Evolutionary conservation across 2,113 vertebrate genomes (phyloP).

Genomic region (Sigmodon hispidus): DNA sequence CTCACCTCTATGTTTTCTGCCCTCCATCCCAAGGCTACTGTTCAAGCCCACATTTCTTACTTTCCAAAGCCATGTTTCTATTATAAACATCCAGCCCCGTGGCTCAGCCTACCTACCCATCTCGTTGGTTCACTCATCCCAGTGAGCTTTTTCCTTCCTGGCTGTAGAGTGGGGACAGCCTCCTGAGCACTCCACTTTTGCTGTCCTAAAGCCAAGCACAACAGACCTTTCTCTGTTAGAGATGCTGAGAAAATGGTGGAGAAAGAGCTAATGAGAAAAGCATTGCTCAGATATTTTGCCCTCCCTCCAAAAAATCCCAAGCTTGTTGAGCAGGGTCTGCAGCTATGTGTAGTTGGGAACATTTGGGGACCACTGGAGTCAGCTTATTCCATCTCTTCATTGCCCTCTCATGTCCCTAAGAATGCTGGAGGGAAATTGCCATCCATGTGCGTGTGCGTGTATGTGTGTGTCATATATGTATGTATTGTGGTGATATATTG

Average conservation of each 20-base stretch:
- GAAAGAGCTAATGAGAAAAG: background rate
- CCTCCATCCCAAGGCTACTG: background rate
- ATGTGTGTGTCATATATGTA: background rate
- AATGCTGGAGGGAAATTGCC: background rate
- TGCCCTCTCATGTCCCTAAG: background rate
- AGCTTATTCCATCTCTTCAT: background rate
- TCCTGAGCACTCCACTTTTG: background rate
- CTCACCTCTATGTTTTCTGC: background rate
- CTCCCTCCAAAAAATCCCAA: background rate
- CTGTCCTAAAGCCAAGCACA: background rate
- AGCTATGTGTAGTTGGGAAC: background rate
- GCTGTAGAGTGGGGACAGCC: background rate
- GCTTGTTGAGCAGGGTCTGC: background rate
- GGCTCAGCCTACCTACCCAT: background rate
- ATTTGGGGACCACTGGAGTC: background rate
- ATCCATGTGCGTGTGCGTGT: background rate
- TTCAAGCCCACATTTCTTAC: background rate
- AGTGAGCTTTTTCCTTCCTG: background rate
- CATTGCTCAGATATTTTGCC: accelerated
- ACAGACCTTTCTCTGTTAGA: background rate
- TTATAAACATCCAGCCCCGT: background rate
- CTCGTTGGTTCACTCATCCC: background rate
- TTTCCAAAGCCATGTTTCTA: background rate
- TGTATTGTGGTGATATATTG: too few relatives aligned
- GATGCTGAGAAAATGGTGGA: conserved; percentile 13